phyloP scores from a whole-genome alignment of 2,888 invertebrate genomes.

The Cryptocephalus moraei region DNA sequence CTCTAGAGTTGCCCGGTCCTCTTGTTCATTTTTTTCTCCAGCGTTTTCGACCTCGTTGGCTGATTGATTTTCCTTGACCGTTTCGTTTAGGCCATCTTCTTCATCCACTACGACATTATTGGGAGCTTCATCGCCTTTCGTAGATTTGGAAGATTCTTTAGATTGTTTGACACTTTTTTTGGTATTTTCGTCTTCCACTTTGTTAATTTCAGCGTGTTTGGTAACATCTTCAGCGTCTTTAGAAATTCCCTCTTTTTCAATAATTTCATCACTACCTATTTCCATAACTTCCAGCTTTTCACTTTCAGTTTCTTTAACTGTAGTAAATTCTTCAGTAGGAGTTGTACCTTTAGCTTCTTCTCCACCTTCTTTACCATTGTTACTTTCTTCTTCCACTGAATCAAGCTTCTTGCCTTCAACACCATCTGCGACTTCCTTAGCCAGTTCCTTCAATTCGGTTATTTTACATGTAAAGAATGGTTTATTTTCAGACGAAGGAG shows the following conservation, averaged over 20 bases:
- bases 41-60: slow-evolving; percentile 10
- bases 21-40: slow-evolving; percentile 6
- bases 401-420: slow-evolving; percentile 20
- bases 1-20: slow-evolving; percentile 2
- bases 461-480: slow-evolving; percentile 22
- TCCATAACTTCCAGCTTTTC: not conserved
- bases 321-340: not conserved
- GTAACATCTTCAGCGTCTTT: not conserved
- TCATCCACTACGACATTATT: slow-evolving; percentile 26
- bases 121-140: no score
- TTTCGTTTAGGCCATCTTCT: slow-evolving; percentile 34
- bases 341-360: not conserved
- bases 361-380: slow-evolving; percentile 11
- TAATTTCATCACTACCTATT: not conserved
- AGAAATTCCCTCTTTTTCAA: not conserved
- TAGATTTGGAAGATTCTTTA: no score
- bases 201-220: not conserved
- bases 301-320: not conserved
- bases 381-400: slow-evolving; percentile 20
- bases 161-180: not conserved
- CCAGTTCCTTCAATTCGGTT: slow-evolving; percentile 30
- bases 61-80: slow-evolving; percentile 12
- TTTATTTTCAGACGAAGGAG: slow-evolving; percentile 26
- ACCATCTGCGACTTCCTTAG: slow-evolving; percentile 29
- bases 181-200: not conserved